These are phyloP conservation scores for Gryon sp. DNA, from an alignment of 1,140 invertebrate species.

Conservation along the genomic window DNA sequence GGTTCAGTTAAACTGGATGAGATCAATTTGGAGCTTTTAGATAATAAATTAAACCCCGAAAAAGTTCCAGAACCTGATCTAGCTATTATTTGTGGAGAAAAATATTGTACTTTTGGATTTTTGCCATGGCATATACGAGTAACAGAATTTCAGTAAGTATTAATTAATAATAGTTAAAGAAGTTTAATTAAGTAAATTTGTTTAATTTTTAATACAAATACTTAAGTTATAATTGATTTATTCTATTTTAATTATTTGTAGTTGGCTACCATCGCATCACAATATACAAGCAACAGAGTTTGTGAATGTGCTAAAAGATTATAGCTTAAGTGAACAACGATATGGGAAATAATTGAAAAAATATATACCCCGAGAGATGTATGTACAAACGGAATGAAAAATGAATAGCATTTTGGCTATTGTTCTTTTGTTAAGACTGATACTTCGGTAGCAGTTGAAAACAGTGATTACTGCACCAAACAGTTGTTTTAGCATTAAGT, in stretches of 20 bases:
- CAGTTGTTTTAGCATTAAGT: slow-evolving; percentile 38
- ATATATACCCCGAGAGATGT: slow-evolving; percentile 11
- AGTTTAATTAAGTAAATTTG: not conserved
- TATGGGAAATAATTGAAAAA: slow-evolving; percentile 81
- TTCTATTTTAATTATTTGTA: slow-evolving; percentile 60
- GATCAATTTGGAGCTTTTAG: slow-evolving; percentile 77
- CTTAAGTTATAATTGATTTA: slow-evolving; percentile 7
- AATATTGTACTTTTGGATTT: slow-evolving; percentile 82
- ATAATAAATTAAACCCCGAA: slow-evolving; percentile 77
- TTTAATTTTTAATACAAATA: slow-evolving; percentile 4
- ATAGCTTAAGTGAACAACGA: slow-evolving; percentile 84
- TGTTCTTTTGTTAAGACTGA: slow-evolving; percentile 46
- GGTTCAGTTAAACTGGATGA: slow-evolving; percentile 70
- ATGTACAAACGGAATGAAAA: slow-evolving; percentile 33
- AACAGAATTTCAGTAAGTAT: slow-evolving; percentile 83
- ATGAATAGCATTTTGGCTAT: slow-evolving; percentile 20
- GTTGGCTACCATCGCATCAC: slow-evolving; percentile 78
- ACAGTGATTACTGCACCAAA: slow-evolving; percentile 21
- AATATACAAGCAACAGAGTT: slow-evolving; percentile 80
- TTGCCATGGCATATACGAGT: slow-evolving; percentile 86
- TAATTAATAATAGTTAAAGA: not conserved
- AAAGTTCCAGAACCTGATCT: slow-evolving; percentile 84
- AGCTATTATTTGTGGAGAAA: slow-evolving; percentile 82
- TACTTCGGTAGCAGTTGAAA: slow-evolving; percentile 22
- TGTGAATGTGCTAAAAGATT: slow-evolving; percentile 81